These are phyloP conservation scores for Campylomormyrus numenius DNA, from an alignment of 2,113 vertebrate genomes.

Conservation along the genomic window DNA sequence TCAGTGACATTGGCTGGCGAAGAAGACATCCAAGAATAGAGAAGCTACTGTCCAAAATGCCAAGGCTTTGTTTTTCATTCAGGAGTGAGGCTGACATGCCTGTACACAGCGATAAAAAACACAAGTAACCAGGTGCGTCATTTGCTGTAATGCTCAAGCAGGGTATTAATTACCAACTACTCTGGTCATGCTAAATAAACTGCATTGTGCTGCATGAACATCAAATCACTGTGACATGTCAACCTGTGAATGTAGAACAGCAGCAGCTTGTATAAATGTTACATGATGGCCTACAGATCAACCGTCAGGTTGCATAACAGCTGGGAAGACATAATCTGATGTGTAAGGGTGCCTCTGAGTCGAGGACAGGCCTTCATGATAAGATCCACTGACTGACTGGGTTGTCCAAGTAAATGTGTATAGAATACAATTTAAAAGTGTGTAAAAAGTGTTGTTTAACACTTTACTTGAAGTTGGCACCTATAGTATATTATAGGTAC, in stretches of 20 bases:
- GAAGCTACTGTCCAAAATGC: background rate
- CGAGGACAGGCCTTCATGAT: background rate
- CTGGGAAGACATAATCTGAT: background rate
- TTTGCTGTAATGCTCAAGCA: background rate
- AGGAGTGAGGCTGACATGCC: background rate
- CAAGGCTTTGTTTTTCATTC: background rate
- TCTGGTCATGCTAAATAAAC: background rate
- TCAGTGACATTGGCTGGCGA: background rate
- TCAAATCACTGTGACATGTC: background rate
- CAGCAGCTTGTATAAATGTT: background rate
- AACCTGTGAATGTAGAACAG: background rate
- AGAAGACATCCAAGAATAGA: background rate
- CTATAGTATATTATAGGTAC: background rate
- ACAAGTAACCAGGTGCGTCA: background rate
- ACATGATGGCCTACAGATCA: background rate
- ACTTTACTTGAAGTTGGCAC: background rate
- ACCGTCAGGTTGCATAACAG: background rate
- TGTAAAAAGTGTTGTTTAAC: background rate
- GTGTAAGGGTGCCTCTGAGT: background rate
- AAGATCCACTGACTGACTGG: background rate
- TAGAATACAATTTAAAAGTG: background rate
- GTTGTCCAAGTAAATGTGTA: background rate
- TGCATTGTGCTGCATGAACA: background rate
- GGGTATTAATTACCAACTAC: background rate
- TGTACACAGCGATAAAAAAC: background rate